A percentile compares a stretch with the other conserved stretches of the same genome.
These are phyloP conservation scores for Carpatolechia fugitivella DNA, from an alignment of 2,888 invertebrate genomes.

Conservation along the genomic window DNA sequence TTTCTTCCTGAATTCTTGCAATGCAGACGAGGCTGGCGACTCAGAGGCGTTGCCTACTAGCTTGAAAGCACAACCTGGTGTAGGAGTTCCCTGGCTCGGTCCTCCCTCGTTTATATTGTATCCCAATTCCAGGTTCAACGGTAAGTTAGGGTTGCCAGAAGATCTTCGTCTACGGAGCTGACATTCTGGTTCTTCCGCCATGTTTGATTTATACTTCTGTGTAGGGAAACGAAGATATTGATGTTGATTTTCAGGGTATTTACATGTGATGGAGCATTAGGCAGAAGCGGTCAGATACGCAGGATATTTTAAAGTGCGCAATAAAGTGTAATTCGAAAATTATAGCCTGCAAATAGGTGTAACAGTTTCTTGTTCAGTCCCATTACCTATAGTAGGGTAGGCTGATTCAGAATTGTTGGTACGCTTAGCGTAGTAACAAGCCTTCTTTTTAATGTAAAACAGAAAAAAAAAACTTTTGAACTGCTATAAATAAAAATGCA, in stretches of 20 bases:
- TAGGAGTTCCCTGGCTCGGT: constrained; percentile 61
- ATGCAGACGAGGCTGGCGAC: constrained; percentile 46
- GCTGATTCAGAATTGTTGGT: no score
- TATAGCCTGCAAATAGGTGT: no score
- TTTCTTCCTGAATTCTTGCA: constrained; percentile 68
- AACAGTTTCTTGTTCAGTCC: no score
- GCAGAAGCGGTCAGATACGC: background rate
- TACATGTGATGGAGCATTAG: background rate
- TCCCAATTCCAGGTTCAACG: constrained; percentile 59
- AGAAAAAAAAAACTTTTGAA: background rate
- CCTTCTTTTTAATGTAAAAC: no score
- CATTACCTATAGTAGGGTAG: no score
- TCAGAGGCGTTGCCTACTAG: constrained; percentile 43
- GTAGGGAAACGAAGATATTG: background rate
- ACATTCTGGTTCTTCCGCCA: constrained; percentile 58
- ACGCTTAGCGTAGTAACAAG: no score
- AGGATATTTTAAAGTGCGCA: no score
- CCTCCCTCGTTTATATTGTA: constrained; percentile 59
- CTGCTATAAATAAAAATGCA: background rate
- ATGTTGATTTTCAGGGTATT: background rate
- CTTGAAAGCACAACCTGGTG: constrained; percentile 52
- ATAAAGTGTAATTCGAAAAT: no score
- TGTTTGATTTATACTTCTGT: constrained; percentile 21
- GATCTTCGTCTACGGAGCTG: constrained; percentile 62
- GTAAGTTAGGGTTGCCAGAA: constrained; percentile 55